Evolutionary conservation across 2,797 vertebrate genomes (phyloP), one percentile per base, ranked within the genome.

Genomic region (Clangula hyemalis): DNA sequence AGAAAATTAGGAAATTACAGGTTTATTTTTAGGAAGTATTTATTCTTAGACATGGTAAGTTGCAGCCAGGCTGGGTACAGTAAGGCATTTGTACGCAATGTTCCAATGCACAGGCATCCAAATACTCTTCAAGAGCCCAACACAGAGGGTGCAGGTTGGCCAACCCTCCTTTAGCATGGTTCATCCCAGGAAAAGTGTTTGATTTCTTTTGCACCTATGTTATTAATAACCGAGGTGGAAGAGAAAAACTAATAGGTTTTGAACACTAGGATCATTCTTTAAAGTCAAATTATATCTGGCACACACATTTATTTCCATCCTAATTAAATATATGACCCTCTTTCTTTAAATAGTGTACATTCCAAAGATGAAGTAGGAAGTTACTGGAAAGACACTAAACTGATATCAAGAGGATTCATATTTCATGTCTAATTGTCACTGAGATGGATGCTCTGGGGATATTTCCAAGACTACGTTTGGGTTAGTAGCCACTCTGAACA

Each of bases 161-260:
- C 84, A 73, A n/a, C 10, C 53, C 53, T 61, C 77, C 49, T 2
- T 30, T 18, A 73, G 83, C 80, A 30, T 79, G 83, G 91, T 56
- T 94, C 90, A 77, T 62, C 86, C 71, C 83, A 71, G 90, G 90
- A 39, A 45, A 82, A 79, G 77, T 22, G 41, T 34, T 83, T 83
- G 74, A 64, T 80, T 61, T 57, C 69, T 87, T 90, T 85, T 71
- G 64, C 88, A 82, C 93, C 80, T 71, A 1, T 57, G 84, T 88
- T 97, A 96, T 96, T 96, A 95, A 94, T 96, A 97, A 77, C 85
- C 41, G 51, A 94, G 58, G 65, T 85, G 80, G 60, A 61, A 86
- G 38, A 57, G 65, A 16, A 41, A 66, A 84, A 57, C 56, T 47
- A 89, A 61, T 28, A 79, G 34, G 28, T 70, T 76, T 79, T 30